Base-by-base conservation (phyloP, 1,140 invertebrate genomes). In the Chironomus tepperi region DNA sequence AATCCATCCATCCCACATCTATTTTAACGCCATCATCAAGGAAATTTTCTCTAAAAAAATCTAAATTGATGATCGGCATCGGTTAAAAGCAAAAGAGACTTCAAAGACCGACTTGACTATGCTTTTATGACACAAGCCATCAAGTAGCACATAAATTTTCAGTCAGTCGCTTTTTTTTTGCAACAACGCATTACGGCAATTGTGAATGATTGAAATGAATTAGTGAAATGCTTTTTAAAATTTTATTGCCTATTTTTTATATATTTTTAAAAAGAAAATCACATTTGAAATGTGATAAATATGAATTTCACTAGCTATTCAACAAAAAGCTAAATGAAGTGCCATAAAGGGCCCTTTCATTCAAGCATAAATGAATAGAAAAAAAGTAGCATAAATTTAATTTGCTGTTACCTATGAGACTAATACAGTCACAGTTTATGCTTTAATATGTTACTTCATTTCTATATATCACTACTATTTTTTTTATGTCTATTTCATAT, bases 271-370 rank as follows among this genome's bases (percentile, higher is more conserved):
- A 34, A 34, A 2, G 24, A 34, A 34, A 57, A 57, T 57, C 47
- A 57, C 47, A 15, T 57, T 12, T 57, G 47, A 57, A 57, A 57
- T n/a, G 47, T n/a, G 47, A 5, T 34, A 34, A 34, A 34, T 10
- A n/a, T 57, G 47, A 57, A 57, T 57, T 57, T 57, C 12, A 57
- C 47, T 57, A 8, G 47, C 47, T 57, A 15, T 15, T 57, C 47
- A 57, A 47, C 15, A 9, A 10, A 5, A n/a, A 12, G 12, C n/a
- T n/a, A n/a, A 57, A 16, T 70, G 65, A 19, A 70, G 19, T 70
- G 16, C 65, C 65, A 70, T 70, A 70, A 70, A 70, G 65, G 65
- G 65, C 19, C n/a, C n/a, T 70, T 70, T 70, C n/a, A 18, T 67
- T 18, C 64, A 19, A 34, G 24, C 24, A 34, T 34, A 34, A 34